phyloP scores from a whole-genome alignment of 2,888 invertebrate genomes.

The Drosophila formosana region DNA sequence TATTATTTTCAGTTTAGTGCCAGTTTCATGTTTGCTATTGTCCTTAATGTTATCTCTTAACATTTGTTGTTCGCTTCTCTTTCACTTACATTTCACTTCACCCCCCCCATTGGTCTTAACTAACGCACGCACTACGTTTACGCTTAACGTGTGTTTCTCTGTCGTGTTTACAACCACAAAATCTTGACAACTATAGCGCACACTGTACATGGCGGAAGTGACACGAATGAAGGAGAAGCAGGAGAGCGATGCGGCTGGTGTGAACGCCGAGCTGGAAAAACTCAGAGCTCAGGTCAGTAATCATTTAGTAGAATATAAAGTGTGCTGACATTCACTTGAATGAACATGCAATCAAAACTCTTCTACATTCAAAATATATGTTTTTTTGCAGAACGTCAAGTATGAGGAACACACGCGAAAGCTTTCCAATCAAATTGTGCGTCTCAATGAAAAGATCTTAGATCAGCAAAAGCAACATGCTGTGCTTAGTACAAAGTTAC shows the following conservation, averaged over 20 bases:
- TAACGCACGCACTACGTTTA: slow-evolving; percentile 33
- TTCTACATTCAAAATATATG: not conserved
- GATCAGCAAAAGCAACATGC: slow-evolving; percentile 83
- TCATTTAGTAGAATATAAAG: not conserved
- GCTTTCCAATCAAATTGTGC: slow-evolving; percentile 82
- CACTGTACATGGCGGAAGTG: slow-evolving; percentile 83
- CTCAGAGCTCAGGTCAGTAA: slow-evolving; percentile 76
- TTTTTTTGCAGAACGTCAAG: slow-evolving; percentile 71
- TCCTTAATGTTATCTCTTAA: slow-evolving; percentile 10
- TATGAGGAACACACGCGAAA: slow-evolving; percentile 83
- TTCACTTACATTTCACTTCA: slow-evolving; percentile 3
- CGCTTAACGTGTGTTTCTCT: slow-evolving; percentile 14
- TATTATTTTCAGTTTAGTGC: not conserved
- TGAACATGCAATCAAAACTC: not conserved
- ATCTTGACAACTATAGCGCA: slow-evolving; percentile 76
- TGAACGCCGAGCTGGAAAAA: slow-evolving; percentile 71
- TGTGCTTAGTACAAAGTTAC: slow-evolving; percentile 81
- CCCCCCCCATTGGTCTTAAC: slow-evolving; percentile 14
- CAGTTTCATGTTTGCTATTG: slow-evolving; percentile 10
- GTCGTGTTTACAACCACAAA: slow-evolving; percentile 24
- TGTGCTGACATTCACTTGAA: too few relatives aligned
- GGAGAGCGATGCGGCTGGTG: slow-evolving; percentile 76
- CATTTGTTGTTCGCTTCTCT: not conserved
- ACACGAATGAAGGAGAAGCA: slow-evolving; percentile 83
- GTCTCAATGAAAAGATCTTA: slow-evolving; percentile 83